Evolutionary conservation across 2,113 vertebrate genomes (phyloP).

Genomic region (Tursiops truncatus): DNA sequence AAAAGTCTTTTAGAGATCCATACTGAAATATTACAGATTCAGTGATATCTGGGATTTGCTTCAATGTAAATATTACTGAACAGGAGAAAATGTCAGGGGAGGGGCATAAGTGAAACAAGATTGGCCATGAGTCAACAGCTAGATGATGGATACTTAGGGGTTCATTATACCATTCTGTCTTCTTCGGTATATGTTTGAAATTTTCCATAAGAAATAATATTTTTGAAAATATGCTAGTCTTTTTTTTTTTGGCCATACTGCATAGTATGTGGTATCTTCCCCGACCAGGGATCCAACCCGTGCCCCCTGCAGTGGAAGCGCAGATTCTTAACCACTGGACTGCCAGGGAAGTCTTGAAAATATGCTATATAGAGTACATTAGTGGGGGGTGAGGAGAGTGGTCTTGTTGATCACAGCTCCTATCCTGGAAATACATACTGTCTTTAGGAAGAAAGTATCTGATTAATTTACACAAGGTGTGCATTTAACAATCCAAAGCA

Average conservation of each 20-base stretch:
- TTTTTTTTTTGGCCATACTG: too few species aligned
- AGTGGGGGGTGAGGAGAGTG: neutral
- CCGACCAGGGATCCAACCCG: too few species aligned
- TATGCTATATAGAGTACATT: neutral
- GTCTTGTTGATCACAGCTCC: neutral
- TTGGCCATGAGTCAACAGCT: neutral
- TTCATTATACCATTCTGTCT: neutral
- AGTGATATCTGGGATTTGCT: neutral
- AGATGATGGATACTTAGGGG: neutral
- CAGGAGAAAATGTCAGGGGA: neutral
- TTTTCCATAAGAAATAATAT: neutral
- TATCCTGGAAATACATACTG: neutral
- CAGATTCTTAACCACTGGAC: too few species aligned
- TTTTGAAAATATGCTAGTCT: neutral
- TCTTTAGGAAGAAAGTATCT: neutral
- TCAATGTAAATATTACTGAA: neutral
- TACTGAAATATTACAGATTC: neutral
- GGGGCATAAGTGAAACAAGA: neutral
- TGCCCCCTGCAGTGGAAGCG: too few species aligned
- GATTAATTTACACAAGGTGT: neutral
- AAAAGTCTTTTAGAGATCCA: neutral
- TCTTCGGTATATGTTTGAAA: neutral
- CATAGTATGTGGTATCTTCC: too few species aligned
- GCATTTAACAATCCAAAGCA: conserved; percentile 10
- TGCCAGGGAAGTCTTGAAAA: neutral